A percentile compares a stretch with the other conserved stretches of the same genome.
Evolutionary conservation across 1,140 invertebrate species (phyloP).

Genomic region (Hypsibius dujardini): DNA sequence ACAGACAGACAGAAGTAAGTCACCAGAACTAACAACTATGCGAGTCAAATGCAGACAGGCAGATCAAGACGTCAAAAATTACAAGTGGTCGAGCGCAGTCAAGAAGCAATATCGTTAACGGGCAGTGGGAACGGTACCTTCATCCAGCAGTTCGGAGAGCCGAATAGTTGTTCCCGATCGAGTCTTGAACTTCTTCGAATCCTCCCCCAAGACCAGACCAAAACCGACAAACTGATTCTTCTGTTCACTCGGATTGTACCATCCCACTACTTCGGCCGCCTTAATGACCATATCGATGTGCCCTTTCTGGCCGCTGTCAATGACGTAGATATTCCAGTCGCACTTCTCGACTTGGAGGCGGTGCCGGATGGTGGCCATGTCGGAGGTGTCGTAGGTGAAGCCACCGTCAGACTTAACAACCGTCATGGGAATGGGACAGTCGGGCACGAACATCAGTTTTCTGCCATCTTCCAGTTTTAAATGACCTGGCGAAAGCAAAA

Average conservation of each 20-base stretch:
- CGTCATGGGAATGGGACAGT: conserved; percentile 55
- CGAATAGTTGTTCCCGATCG: conserved; percentile 87
- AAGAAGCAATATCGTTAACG: too few species aligned
- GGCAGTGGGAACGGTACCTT: too few species aligned
- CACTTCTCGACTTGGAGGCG: conserved; percentile 68
- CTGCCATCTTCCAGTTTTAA: conserved; percentile 50
- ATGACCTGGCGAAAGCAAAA: conserved; percentile 16
- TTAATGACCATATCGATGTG: conserved; percentile 18
- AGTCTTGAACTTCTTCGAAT: conserved; percentile 98
- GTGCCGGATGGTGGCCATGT: conserved; percentile 76
- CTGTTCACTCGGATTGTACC: conserved; percentile 41
- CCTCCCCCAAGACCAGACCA: conserved; percentile 91
- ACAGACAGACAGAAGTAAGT: too few species aligned
- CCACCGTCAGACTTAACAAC: conserved; percentile 95
- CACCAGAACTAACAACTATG: too few species aligned
- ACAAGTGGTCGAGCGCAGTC: too few species aligned
- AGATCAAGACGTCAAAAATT: too few species aligned
- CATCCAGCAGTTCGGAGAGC: conserved; percentile 73
- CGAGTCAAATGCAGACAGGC: too few species aligned
- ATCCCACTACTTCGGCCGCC: conserved; percentile 39
- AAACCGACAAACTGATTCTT: conserved; percentile 52
- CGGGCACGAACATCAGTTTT: conserved; percentile 67
- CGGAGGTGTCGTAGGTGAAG: conserved; percentile 96
- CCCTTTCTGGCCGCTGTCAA: conserved; percentile 68
- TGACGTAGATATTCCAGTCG: conserved; percentile 84